Evolutionary conservation across 2,797 vertebrate genomes (phyloP), one percentile per base, ranked within the genome.

Genomic region (Micrastur ruficollis): DNA sequence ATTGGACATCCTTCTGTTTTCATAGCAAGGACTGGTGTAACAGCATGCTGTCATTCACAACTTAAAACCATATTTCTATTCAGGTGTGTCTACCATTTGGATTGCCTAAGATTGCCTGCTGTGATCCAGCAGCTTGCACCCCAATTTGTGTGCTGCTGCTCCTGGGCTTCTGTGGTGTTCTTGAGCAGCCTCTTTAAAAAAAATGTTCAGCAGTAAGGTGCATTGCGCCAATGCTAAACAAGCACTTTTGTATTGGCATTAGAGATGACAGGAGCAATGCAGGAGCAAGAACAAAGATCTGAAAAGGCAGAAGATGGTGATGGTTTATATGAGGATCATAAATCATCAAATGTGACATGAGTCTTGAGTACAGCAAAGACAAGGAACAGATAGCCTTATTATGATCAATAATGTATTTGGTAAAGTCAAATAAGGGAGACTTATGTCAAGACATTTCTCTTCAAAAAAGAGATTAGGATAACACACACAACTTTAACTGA

Each of bases 151-250:
- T 42, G 11, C 21, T 58, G 29, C 14, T 66, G 0, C 34, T 66
- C 11, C 38, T 75, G 49, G 14, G 26, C 47, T 93, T 83, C 46
- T 61, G 6, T 53, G 31, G 9, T 42, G 82, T 80, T 65, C 23
- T 13, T 47, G 11, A 65, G 13, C 7, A 76, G 23, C 23, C 8
- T 27, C 20, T 76, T 79, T 18, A 75, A 75, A 84, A 42, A 32
- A 40, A 31, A 22, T 9, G 1, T n/a, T 88, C n/a, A n/a, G n/a
- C 63, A 25, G 8, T 12, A 56, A 90, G 21, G 6, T 88, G 61
- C 52, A 36, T 83, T 4, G 15, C 2, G 3, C 8, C 31, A 34
- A 1, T 36, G 38, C 44, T 61, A 5, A 14, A 40, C 0, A 0
- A 66, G 14, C 11, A 8, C 5, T 47, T 89, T 52, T 65, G 3